Percentiles rank a stretch among this genome's conserved stretches.
Evolutionary conservation across 2,113 vertebrate genomes (phyloP).

Genomic region (Phrynocephalus versicolor): DNA sequence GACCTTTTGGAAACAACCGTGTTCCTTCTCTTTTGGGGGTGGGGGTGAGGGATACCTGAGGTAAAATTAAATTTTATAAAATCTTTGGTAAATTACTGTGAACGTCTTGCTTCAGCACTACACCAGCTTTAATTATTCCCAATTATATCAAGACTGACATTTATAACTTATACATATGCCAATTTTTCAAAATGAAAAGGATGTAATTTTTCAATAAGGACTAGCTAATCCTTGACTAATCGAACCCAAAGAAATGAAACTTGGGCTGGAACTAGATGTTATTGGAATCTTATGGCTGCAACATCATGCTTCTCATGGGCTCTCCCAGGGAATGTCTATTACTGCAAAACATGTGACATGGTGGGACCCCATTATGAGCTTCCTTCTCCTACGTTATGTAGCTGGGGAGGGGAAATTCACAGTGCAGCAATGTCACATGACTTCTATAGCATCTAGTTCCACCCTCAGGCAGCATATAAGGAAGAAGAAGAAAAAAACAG

Average conservation of each 20-base stretch:
- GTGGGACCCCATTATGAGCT: background rate
- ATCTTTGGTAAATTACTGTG: conserved; percentile 54
- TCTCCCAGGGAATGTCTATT: background rate
- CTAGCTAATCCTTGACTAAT: conserved; percentile 65
- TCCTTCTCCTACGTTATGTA: background rate
- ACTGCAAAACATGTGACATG: background rate
- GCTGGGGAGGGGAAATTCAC: background rate
- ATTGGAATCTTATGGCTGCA: background rate
- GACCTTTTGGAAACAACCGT: background rate
- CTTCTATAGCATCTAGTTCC: background rate
- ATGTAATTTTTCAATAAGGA: conserved; percentile 52
- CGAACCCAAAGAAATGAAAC: conserved; percentile 63
- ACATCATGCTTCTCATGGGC: background rate
- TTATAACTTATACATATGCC: background rate
- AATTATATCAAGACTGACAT: background rate
- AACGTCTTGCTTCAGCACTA: conserved; percentile 31
- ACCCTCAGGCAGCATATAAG: conserved; percentile 56
- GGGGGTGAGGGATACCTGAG: conserved; percentile 32
- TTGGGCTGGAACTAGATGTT: conserved; percentile 35
- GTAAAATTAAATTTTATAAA: conserved; percentile 60
- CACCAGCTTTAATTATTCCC: background rate
- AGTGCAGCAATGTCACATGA: background rate
- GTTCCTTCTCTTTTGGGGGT: background rate
- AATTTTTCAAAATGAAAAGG: conserved; percentile 62
- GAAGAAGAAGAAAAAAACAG: no score